phyloP scores from a whole-genome alignment of 2,113 vertebrate species.

The Pipra filicauda region DNA sequence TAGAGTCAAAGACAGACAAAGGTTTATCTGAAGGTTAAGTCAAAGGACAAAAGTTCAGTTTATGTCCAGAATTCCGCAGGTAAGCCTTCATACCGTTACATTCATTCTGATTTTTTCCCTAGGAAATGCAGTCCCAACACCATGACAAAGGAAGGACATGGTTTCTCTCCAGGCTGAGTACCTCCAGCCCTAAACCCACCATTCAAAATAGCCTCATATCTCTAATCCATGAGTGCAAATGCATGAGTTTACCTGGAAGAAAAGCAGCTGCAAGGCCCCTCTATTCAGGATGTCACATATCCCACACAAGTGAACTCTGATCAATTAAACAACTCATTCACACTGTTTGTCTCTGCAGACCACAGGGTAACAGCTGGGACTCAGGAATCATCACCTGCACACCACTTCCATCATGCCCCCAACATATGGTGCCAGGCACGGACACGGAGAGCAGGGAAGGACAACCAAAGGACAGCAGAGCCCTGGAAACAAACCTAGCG shows the following conservation, averaged over 20 bases:
- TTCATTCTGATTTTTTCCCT: neutral
- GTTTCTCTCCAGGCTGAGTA: neutral
- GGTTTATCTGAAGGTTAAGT: neutral
- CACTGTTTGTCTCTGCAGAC: slow-evolving; percentile 22
- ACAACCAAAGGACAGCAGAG: neutral
- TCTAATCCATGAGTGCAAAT: neutral
- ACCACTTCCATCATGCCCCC: neutral
- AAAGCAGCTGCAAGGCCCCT: neutral
- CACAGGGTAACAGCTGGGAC: slow-evolving; percentile 9
- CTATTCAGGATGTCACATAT: neutral
- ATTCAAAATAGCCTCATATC: neutral
- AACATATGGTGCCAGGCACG: neutral
- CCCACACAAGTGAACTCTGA: neutral
- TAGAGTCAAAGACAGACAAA: neutral
- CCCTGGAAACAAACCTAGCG: neutral
- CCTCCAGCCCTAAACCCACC: neutral
- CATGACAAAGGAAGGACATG: neutral
- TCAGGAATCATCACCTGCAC: neutral
- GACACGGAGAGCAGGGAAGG: neutral
- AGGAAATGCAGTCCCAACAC: neutral
- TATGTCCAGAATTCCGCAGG: neutral
- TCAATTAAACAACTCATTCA: slow-evolving; percentile 26
- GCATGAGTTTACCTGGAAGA: neutral
- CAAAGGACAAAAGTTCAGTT: neutral
- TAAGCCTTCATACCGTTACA: neutral